These are phyloP conservation scores for Heteromyza rotundicornis DNA, from an alignment of 2,888 invertebrate genomes.

Conservation along the genomic window DNA sequence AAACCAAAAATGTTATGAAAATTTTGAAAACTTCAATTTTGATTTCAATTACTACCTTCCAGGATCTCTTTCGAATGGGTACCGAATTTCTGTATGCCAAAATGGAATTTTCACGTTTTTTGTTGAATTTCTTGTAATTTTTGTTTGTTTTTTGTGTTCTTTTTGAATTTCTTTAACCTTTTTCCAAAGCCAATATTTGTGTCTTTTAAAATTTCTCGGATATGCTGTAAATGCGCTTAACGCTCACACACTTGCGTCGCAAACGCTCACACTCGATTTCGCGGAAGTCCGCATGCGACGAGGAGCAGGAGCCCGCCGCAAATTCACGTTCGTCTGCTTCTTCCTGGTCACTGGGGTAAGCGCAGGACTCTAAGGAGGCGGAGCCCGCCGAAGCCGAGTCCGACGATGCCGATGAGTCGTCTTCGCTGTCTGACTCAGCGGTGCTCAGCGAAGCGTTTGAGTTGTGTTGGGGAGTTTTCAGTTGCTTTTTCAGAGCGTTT, in stretches of 20 bases:
- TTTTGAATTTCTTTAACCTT: neutral
- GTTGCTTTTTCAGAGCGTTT: constrained; percentile 15
- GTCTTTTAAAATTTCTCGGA: constrained; percentile 57
- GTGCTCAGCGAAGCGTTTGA: neutral
- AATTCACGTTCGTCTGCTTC: constrained; percentile 21
- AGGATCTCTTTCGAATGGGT: too few species aligned
- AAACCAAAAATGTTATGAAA: too few species aligned
- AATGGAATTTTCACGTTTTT: constrained; percentile 19
- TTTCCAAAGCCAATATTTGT: neutral
- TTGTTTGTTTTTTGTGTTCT: constrained; percentile 1
- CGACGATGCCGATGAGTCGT: constrained; percentile 21
- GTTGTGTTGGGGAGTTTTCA: neutral
- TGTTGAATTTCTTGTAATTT: constrained; percentile 8
- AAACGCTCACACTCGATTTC: constrained; percentile 60
- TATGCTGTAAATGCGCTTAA: constrained; percentile 61
- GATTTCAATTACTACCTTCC: too few species aligned
- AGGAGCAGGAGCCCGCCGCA: constrained; percentile 39
- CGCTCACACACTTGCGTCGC: constrained; percentile 59
- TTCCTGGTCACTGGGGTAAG: constrained; percentile 33
- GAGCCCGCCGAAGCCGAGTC: constrained; percentile 34
- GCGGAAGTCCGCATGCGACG: constrained; percentile 55
- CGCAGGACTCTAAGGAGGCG: constrained; percentile 34
- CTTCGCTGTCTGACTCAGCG: constrained; percentile 14
- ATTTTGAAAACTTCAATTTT: too few species aligned
- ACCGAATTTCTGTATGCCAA: constrained; percentile 18